Base-by-base conservation (phyloP, 2,113 vertebrate genomes). In the Pongo abelii region DNA sequence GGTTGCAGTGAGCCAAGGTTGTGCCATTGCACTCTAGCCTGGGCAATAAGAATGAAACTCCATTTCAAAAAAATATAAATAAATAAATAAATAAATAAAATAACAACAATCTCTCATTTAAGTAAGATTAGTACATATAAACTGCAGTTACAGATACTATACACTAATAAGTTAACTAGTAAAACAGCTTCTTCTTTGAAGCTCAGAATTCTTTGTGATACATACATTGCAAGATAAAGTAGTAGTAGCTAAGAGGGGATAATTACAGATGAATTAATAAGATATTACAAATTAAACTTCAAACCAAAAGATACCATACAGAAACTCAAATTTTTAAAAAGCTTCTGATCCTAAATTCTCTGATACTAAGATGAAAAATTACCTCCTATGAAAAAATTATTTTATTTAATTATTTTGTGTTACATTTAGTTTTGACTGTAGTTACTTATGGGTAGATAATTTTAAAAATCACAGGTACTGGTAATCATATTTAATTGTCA, bases 201-300 rank as follows among this genome's bases (percentile, higher is more conserved):
- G 50, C n/a, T 84, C 40, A 70, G 84, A 78, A 92, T 89, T 84
- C 67, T 48, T 59, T 93, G 46, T 78, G 72, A 64, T 72, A 79
- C 22, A 89, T 27, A 72, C 8, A 91, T 59, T 92, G 91, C 59
- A 91, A 72, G 59, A 88, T 79, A 91, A 64, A 84, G 77, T 35
- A 57, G 38, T 32, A 69, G 32, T 80, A 92, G 88, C 17, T 77
- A 55, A 81, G 46, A 67, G 32, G 27, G 57, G 80, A 67, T 92
- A 74, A 84, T 94, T 96, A 94, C 7, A 87, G 69, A 85, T 83
- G 11, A 84, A 92, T 79, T 22, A 89, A 79, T 85, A 85, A 43
- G 74, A 78, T 89, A 84, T 79, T 92, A 88, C 2, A 84, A 89
- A 89, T 72, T 55, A 92, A 96, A 97, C 78, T 48, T 94, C 55